These are phyloP conservation scores for Spinibarbus caldwelli DNA, from an alignment of 2,797 vertebrate species.

Conservation along the genomic window DNA sequence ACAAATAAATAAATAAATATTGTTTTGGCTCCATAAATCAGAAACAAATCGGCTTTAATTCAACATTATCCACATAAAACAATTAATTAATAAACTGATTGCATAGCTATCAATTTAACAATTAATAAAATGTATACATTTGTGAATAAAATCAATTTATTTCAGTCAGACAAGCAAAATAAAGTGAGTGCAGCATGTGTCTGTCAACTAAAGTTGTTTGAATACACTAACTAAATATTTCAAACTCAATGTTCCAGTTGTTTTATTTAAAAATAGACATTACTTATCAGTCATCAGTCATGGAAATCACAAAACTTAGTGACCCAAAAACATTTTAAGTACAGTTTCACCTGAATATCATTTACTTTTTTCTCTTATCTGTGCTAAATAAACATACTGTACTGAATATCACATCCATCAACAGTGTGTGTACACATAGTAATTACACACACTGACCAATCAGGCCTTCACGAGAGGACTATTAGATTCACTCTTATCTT, in stretches of 20 bases:
- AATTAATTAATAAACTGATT: not conserved
- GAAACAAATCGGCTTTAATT: not conserved
- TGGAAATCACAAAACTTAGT: constrained; percentile 13
- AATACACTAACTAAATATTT: not conserved
- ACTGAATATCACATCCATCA: constrained; percentile 17
- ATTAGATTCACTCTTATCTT: constrained; percentile 39
- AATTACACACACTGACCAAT: constrained; percentile 36
- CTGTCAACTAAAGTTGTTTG: not conserved
- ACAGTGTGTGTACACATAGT: not conserved
- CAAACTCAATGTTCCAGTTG: not conserved
- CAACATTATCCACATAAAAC: not conserved
- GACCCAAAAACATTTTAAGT: constrained; percentile 14
- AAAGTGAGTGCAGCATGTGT: not conserved
- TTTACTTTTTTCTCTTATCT: not conserved
- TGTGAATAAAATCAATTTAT: not conserved
- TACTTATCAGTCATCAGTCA: constrained; percentile 3
- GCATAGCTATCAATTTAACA: not conserved
- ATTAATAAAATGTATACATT: not conserved
- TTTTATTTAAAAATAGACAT: not conserved
- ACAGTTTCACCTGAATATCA: constrained; percentile 8
- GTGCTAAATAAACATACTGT: constrained; percentile 19
- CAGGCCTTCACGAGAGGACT: not conserved
- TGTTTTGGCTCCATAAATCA: not conserved
- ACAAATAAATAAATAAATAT: not conserved
- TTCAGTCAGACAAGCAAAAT: not conserved